These are phyloP conservation scores for Ophiothrix spiculata DNA, from an alignment of 35 echinoderm and acorn worm genomes.

Conservation along the genomic window DNA sequence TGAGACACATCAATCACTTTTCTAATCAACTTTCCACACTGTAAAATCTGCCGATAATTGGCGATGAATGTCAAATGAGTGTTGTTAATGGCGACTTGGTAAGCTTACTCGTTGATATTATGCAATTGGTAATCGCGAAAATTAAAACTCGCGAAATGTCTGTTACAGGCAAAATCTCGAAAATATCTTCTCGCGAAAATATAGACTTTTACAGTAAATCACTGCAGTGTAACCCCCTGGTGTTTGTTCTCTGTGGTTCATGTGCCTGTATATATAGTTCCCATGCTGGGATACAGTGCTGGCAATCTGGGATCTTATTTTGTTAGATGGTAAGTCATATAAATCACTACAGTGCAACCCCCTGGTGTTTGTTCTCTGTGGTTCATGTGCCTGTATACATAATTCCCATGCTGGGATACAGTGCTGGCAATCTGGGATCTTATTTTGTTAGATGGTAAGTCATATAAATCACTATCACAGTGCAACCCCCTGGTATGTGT, in stretches of 20 bases:
- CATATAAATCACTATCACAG: no score
- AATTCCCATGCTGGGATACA: conserved; percentile 92
- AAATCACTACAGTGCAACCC: conserved; percentile 52
- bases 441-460: conserved; percentile 82
- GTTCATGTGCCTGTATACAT: conserved; percentile 98
- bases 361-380: conserved; percentile 87
- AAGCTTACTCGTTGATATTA: no score
- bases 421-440: conserved; percentile 95
- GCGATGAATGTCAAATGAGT: no score
- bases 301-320: conserved; percentile 90
- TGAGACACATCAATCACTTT: no score
- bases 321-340: conserved; percentile 82
- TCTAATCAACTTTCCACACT: no score
- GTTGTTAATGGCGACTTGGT: no score
- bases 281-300: conserved; percentile 95
- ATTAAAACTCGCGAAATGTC: no score
- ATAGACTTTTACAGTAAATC: conserved; percentile 15
- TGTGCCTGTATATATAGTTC: conserved; percentile 91
- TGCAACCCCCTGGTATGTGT: no score
- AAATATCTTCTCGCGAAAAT: no score
- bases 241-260: conserved; percentile 96
- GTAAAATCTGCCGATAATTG: no score
- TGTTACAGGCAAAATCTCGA: no score
- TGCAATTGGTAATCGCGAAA: no score
- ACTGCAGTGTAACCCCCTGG: conserved; percentile 65